A percentile compares a stretch with the other conserved stretches of the same genome.
phyloP scores from a whole-genome alignment of 2,888 invertebrate species.

The Lithophane ornitopus region DNA sequence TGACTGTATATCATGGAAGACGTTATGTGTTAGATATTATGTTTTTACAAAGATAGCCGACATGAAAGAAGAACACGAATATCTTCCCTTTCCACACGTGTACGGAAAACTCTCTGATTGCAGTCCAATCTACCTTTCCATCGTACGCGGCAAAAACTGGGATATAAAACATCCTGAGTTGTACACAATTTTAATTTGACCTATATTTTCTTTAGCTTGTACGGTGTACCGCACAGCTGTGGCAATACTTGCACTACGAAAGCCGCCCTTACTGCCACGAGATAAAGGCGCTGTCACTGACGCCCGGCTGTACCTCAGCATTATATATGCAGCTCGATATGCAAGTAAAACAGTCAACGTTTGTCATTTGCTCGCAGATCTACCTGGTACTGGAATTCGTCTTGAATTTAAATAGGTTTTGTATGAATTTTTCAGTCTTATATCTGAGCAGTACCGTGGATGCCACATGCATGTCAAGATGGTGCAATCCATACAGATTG shows the following conservation, averaged over 20 bases:
- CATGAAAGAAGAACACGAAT: background rate
- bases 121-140: slow-evolving; percentile 33
- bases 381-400: slow-evolving; percentile 37
- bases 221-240: background rate
- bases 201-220: slow-evolving; percentile 27
- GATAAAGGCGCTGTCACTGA: background rate
- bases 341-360: slow-evolving; percentile 48
- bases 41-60: background rate
- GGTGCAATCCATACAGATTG: slow-evolving; percentile 21
- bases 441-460: slow-evolving; percentile 3
- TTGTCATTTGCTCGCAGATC: slow-evolving; percentile 54
- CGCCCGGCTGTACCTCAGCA: background rate
- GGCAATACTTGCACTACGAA: background rate
- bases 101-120: background rate
- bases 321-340: slow-evolving; percentile 50
- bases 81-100: no score
- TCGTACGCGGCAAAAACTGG: slow-evolving; percentile 12
- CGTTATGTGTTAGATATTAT: background rate
- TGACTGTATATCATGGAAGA: no score
- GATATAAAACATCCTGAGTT: slow-evolving; percentile 7
- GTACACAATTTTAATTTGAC: slow-evolving; percentile 52
- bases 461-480: slow-evolving; percentile 20
- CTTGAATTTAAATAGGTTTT: slow-evolving; percentile 52
- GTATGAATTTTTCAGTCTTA: slow-evolving; percentile 49
- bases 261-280: background rate